Percentiles rank a stretch among this genome's conserved stretches.
These are phyloP conservation scores for Porphyrio hochstetteri DNA, from an alignment of 2,113 vertebrate genomes.

Conservation along the genomic window DNA sequence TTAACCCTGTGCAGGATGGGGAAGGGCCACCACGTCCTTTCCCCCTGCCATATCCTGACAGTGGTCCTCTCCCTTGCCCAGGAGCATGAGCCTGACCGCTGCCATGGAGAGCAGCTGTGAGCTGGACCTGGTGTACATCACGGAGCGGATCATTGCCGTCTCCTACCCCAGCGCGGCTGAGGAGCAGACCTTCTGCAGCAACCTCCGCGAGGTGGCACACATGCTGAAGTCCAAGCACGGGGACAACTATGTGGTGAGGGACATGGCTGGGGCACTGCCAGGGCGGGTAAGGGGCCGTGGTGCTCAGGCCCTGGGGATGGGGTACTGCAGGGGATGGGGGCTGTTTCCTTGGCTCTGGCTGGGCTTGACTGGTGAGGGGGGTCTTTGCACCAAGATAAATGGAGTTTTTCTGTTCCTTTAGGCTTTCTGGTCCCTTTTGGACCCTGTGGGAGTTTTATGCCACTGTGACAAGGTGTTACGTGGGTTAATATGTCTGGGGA, in stretches of 20 bases:
- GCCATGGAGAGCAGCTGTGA: slow-evolving; percentile 92
- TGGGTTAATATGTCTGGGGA: neutral
- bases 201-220: slow-evolving; percentile 92
- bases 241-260: slow-evolving; percentile 89
- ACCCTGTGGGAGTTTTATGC: neutral
- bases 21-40: neutral
- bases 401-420: neutral
- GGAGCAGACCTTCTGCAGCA: slow-evolving; percentile 88
- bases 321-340: neutral
- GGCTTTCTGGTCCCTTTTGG: neutral
- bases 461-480: neutral
- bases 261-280: accelerated
- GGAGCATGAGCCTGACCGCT: slow-evolving; percentile 76
- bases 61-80: neutral
- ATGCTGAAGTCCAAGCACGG: slow-evolving; percentile 98
- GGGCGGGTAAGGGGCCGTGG: neutral
- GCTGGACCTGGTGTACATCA: slow-evolving; percentile 83
- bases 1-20: neutral
- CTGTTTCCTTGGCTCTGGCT: neutral
- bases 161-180: slow-evolving; percentile 87
- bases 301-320: neutral
- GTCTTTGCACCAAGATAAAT: neutral
- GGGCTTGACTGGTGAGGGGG: neutral
- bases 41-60: accelerated
- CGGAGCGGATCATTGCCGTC: slow-evolving; percentile 85